Evolutionary conservation across 2,888 invertebrate species (phyloP), one percentile per base, ranked within the genome.

Genomic region (Drosophila lacicola): DNA sequence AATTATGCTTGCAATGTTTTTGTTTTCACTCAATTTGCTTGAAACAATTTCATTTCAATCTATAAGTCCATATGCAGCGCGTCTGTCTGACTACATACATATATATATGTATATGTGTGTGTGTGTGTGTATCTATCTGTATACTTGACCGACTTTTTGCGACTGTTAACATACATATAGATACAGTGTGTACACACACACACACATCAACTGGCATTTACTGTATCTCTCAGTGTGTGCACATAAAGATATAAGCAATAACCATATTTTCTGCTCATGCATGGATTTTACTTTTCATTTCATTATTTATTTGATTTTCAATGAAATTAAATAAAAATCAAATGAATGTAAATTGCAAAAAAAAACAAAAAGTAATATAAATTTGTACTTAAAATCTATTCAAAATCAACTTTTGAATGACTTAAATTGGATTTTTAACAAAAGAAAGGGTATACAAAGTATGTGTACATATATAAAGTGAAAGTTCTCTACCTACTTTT

Each of bases 141-240:
- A 78, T 74, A 84, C 83, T 84, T 87, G 87, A 84, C 83, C 83
- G 87, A 84, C 70, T 79, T 86, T 78, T 69, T 64, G 70, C 54
- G 60, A 54, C 39, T 55, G 66, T 63, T 53, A 33, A 25, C 53
- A 41, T 60, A 58, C 55, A 36, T 46, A 58, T 33, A 64, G 34
- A 61, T 46, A 44, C 37, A 63, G 25, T 62, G 13, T 47, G 39
- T 17, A 33, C 39, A 49, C 13, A 51, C 21, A 34, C 33, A 39
- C 14, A 54, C 44, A 39, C 45, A 45, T 57, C 41, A 41, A 41
- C 34, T 19, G 39, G 25, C 37, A 57, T 39, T 57, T 49, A 57
- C 53, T 61, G 55, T 50, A 62, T 41, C 14, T 60, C 33, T 63
- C 29, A n/a, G n/a, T 50, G n/a, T 39, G 25, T 51, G 14, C 17